Evolutionary conservation across 30 jellyfish, hydroid and myxozoan genomes (phyloP).

Genomic region (Hydractinia symbiolongicarpus): DNA sequence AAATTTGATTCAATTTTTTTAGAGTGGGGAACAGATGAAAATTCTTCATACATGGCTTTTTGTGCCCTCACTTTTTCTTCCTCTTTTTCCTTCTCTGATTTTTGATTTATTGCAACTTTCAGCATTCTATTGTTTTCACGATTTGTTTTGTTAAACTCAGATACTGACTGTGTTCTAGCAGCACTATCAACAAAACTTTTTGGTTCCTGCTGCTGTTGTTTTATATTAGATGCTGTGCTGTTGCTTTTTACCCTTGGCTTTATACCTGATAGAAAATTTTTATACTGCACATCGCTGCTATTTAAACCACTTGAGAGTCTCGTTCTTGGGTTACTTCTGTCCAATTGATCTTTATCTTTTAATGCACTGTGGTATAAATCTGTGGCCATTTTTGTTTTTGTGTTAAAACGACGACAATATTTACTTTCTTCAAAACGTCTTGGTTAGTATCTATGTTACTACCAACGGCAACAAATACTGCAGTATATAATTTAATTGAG

Average conservation of each 20-base stretch:
- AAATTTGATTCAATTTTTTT: background rate
- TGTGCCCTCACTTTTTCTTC: constrained; percentile 7
- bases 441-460: too few species aligned
- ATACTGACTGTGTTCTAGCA: background rate
- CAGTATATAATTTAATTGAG: too few species aligned
- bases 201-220: background rate
- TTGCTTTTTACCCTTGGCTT: constrained; percentile 19
- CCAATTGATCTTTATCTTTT: constrained; percentile 31
- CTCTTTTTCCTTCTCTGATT: background rate
- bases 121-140: background rate
- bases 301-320: constrained; percentile 23
- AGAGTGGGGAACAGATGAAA: constrained; percentile 50
- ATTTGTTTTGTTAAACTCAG: background rate
- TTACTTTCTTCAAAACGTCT: too few species aligned
- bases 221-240: background rate
- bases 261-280: constrained; percentile 20
- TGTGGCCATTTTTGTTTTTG: constrained; percentile 12
- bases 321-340: constrained; percentile 21
- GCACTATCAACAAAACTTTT: constrained; percentile 28
- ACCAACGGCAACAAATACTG: too few species aligned
- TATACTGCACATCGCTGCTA: constrained; percentile 30
- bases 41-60: constrained; percentile 44
- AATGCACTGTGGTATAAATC: constrained; percentile 20
- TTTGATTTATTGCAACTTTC: background rate
- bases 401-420: background rate